Conservation (phyloP, 2,113 vertebrate genomes). For the Eleginops maclovinus region DNA sequence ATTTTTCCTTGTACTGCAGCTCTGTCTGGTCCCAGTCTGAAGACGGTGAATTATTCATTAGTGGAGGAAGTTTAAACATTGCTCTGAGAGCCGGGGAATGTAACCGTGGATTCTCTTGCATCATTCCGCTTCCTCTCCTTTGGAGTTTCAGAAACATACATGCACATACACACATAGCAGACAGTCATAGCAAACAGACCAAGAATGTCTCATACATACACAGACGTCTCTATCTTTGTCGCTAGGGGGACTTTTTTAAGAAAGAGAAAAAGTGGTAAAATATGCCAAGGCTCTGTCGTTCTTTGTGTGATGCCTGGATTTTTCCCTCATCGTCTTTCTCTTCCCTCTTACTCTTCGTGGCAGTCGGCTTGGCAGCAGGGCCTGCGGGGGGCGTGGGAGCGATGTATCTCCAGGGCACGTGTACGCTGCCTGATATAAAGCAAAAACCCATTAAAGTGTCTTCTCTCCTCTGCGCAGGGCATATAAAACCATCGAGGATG, state of each 20-base stretch:
- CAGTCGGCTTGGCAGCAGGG: constrained; percentile 31
- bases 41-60: constrained; percentile 73
- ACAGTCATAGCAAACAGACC: constrained; percentile 28
- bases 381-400: constrained; percentile 7
- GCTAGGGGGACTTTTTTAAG: constrained; percentile 44
- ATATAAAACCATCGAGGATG: constrained; percentile 95
- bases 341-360: constrained; percentile 30
- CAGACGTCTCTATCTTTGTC: constrained; percentile 25
- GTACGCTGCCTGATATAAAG: constrained; percentile 54
- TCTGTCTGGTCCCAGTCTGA: constrained; percentile 52
- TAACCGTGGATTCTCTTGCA: constrained; percentile 58
- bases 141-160: constrained; percentile 22
- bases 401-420: constrained; percentile 36
- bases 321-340: background rate
- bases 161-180: background rate
- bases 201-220: constrained; percentile 17
- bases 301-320: constrained; percentile 26
- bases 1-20: constrained; percentile 27
- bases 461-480: constrained; percentile 85
- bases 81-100: constrained; percentile 56
- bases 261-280: constrained; percentile 2
- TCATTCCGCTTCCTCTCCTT: constrained; percentile 60
- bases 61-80: constrained; percentile 56
- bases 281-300: constrained; percentile 18
- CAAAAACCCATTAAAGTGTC: constrained; percentile 60